Base-by-base conservation (phyloP, 2,113 vertebrate species). In the Austrofundulus limnaeus region DNA sequence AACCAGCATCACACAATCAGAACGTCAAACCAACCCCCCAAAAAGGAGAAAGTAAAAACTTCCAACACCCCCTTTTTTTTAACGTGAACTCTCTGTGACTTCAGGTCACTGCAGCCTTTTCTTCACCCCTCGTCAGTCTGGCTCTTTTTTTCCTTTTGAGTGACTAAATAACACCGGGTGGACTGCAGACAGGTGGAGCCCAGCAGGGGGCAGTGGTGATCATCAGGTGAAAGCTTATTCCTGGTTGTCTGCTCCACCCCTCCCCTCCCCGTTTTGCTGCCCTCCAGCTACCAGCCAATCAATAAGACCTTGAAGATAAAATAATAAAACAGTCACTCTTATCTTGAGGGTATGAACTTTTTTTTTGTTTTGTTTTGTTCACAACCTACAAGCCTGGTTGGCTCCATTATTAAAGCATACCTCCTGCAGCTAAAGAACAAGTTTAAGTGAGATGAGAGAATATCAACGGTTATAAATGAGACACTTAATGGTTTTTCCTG, bases 141-240 rank as follows among this genome's bases (percentile, higher is more conserved):
- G 55, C 15, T 41, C 24, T 54, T 59, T 59, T 62, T 49, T n/a
- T n/a, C n/a, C 28, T 7, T 34, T 46, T 59, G 3, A 21, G 17
- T 6, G n/a, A 11, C 8, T 57, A 43, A 23, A 34, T 42, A 13
- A 28, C 51, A 46, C 6, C 43, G 42, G 46, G 23, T 62, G n/a
- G 10, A 41, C 41, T 62, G 38, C 5, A 50, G 67, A 57, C 47
- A 72, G 74, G 72, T 72, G 66, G 14, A 51, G 61, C 72, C 87
- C 89, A 88, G 85, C 70, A 90, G 86, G 88, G 87, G 86, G 87
- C 87, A 83, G 83, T 83, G 77, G 82, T 88, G 87, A 66, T 86
- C 72, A n/a, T 78, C 77, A 86, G 85, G 83, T 87, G 60, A 50
- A n/a, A 50, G 14, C 25, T 43, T 37, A 7, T 41, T 54, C 23